Evolutionary conservation across 2,888 invertebrate genomes (phyloP), one percentile per base, ranked within the genome.

Genomic region (Aleiodes alternator): DNA sequence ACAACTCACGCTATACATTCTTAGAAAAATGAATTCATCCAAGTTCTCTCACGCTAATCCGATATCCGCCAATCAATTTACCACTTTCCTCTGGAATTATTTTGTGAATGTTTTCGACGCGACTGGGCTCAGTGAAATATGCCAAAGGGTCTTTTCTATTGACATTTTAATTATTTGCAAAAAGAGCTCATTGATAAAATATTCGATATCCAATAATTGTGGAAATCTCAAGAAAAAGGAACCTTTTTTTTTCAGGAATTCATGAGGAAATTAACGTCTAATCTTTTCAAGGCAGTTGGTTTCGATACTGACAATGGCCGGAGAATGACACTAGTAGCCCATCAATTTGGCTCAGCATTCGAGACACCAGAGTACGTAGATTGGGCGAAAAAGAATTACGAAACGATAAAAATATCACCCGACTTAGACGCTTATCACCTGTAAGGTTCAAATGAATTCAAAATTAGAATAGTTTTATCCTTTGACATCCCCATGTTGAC

Each of bases 311-410:
- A 78, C 4, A 82, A 84, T 29, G 87, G 86, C 50, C 81, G 81
- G 3, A 80, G 80, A 38, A 56, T 88, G 51, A 83, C 83, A 11
- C 74, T 83, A 74, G 77, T 85, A 2, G 82, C 85, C 4, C 76
- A 86, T 29, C 79, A 82, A 75, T 79, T 86, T 61, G 87, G 86
- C 5, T 87, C 85, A 43, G 70, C 73, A 34, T 86, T 85, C 66
- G 85, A 86, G 57, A 80, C 85, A 72, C 73, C 82, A 0, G 82
- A 82, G 50, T 88, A 87, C 29, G 74, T 83, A 6, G 80, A 79
- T 5, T 87, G 85, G 87, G 80, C 83, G 0, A 84, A 79, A 38
- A 73, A 78, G 71, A 77, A 59, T 73, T 80, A 76, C 79, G 79
- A 79, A 57, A 78, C 55, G 8, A 74, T 75, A 6, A 79, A 79